Evolutionary conservation across 2,113 vertebrate species (phyloP), one percentile per base, ranked within the genome.

Genomic region (Promerops cafer): DNA sequence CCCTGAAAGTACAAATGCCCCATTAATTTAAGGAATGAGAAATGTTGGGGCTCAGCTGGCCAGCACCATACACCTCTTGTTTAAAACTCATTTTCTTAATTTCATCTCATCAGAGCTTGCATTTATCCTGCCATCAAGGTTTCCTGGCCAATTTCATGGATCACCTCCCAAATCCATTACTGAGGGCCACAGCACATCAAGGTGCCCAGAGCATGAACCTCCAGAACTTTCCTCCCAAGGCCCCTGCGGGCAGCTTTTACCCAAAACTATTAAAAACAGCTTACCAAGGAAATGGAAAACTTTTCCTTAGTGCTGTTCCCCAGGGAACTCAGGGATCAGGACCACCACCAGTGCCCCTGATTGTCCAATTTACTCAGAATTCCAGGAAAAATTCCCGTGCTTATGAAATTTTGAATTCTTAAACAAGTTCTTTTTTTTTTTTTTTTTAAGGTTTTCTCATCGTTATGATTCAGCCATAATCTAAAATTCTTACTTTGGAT

Each of bases 21-120:
- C 93, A 45, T 71, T 75, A 70, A 91, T 71, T 83, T 6, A 63
- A 69, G 52, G 7, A 2, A 22, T 17, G 31, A 53, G 65, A 65
- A 57, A 39, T 57, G 16, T 27, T 30, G 45, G 78, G 71, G 84
- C 57, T 95, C 69, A 74, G 54, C 70, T 91, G 89, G 54, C 59
- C 80, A 80, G 71, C 39, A 89, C 70, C 90, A 90, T 33, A 64
- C 49, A 37, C 75, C 84, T 24, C 85, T 81, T 71, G 64, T 94
- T 96, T 83, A 94, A 93, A 93, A 90, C 84, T 81, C 31, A 85
- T 94, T 95, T 93, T 68, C 75, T 93, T 95, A 39, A 96, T 92
- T 95, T 75, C 75, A 22, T 26, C 87, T 77, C 44, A 91, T 83
- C 85, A 68, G 37, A 75, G n/a, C 37, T 47, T 50, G 6, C 31